These are phyloP conservation scores for Cephus sareptanus DNA, from an alignment of 2,888 invertebrate species.

Conservation along the genomic window DNA sequence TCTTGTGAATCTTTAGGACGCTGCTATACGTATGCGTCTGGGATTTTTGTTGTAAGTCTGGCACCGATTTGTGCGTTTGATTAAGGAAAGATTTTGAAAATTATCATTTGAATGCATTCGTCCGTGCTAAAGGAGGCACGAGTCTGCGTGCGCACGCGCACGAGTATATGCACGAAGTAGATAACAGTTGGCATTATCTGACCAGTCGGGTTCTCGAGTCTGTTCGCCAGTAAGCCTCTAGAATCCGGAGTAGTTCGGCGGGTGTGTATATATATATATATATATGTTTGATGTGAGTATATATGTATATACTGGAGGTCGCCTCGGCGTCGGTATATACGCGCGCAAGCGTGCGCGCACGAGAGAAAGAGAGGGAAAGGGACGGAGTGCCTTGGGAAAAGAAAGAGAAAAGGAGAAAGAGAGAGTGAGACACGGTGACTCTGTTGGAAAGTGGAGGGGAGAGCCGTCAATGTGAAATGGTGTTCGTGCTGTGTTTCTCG, in stretches of 20 bases:
- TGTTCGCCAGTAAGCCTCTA: conserved; percentile 1
- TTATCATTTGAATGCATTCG: neutral
- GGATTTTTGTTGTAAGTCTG: neutral
- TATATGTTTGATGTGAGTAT: neutral
- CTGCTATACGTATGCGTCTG: neutral
- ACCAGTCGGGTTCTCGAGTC: conserved; percentile 3
- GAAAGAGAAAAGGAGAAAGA: conserved; percentile 1
- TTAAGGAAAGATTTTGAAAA: neutral
- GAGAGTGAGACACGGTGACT: neutral
- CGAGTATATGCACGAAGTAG: conserved; percentile 1
- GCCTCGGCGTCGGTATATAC: neutral
- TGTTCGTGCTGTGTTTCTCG: neutral
- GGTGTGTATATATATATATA: neutral
- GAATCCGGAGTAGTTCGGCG: conserved; percentile 5
- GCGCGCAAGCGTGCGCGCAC: neutral
- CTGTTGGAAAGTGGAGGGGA: neutral
- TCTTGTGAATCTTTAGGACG: neutral
- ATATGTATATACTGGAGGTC: neutral
- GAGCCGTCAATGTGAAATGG: neutral
- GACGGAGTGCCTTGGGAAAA: neutral
- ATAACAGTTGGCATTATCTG: conserved; percentile 15
- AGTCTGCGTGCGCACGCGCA: neutral
- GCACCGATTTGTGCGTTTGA: neutral
- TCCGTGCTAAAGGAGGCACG: neutral
- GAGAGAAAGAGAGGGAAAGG: neutral